phyloP scores from a whole-genome alignment of 1,140 invertebrate genomes.

The Zaprionus kolodkinae region DNA sequence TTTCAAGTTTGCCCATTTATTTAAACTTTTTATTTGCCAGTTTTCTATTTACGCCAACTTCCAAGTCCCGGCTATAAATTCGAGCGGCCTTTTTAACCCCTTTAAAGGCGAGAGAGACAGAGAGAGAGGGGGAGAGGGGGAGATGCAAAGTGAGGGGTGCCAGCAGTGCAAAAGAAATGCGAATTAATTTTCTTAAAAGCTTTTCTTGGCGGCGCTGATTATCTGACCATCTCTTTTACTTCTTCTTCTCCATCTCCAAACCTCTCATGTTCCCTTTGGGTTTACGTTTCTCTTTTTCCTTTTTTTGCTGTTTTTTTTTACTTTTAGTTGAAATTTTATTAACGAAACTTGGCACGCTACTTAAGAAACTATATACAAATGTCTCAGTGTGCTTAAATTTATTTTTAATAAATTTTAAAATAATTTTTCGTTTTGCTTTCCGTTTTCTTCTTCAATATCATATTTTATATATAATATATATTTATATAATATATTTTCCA shows the following conservation, averaged over 20 bases:
- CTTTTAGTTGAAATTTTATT: constrained; percentile 61
- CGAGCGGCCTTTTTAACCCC: constrained; percentile 60
- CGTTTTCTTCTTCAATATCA: constrained; percentile 1
- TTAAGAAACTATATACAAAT: constrained; percentile 51
- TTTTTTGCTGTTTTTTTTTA: constrained; percentile 15
- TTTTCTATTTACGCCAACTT: constrained; percentile 70
- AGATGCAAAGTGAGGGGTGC: background rate
- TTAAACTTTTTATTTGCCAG: constrained; percentile 73
- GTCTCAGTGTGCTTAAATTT: constrained; percentile 63
- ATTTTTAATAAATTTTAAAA: constrained; percentile 78
- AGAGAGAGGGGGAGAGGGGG: background rate
- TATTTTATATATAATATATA: constrained; percentile 22
- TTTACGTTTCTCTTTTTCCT: constrained; percentile 18
- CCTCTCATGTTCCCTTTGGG: constrained; percentile 29
- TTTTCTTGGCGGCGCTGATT: constrained; percentile 79
- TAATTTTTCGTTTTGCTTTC: constrained; percentile 33
- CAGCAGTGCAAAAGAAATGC: constrained; percentile 49
- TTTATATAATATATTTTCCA: constrained; percentile 35
- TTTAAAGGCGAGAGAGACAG: constrained; percentile 28
- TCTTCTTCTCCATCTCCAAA: background rate
- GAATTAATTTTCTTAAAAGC: constrained; percentile 83
- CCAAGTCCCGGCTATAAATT: constrained; percentile 67
- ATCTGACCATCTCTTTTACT: constrained; percentile 52
- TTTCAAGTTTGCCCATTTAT: constrained; percentile 80
- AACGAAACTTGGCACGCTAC: constrained; percentile 62